phyloP scores from a whole-genome alignment of 2,888 invertebrate species.

The Synanthedon andrenaeformis region DNA sequence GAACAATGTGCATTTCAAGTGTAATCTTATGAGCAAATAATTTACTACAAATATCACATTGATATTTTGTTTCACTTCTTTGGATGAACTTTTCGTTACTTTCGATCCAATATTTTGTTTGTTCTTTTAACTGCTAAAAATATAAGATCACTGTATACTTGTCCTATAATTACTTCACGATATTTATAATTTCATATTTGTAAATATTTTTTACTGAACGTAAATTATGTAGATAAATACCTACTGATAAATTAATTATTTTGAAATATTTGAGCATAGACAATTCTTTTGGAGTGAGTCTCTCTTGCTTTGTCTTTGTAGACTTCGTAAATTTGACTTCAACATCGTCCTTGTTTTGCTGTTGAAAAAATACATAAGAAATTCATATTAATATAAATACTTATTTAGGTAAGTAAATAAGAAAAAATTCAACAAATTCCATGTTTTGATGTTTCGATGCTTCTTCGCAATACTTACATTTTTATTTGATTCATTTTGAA shows the following conservation, averaged over 20 bases:
- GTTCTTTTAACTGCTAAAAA: conserved; percentile 14
- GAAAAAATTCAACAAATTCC: not conserved
- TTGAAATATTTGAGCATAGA: conserved; percentile 16
- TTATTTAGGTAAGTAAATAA: not conserved
- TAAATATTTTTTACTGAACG: too few species aligned
- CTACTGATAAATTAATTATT: conserved; percentile 15
- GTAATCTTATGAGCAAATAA: not conserved
- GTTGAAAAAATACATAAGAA: not conserved
- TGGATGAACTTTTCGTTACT: not conserved
- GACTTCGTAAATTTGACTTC: not conserved
- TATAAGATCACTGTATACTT: not conserved
- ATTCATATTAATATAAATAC: not conserved
- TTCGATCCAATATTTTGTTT: conserved; percentile 19
- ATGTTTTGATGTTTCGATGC: not conserved
- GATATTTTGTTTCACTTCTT: not conserved
- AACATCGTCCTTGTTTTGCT: not conserved
- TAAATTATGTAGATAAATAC: conserved; percentile 2
- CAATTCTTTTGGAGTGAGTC: conserved; percentile 6
- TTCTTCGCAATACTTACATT: not conserved
- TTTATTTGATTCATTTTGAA: too few species aligned
- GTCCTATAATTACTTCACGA: not conserved
- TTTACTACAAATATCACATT: not conserved
- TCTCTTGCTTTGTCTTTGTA: not conserved
- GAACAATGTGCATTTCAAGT: not conserved
- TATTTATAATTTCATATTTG: too few species aligned